Evolutionary conservation across 2,797 vertebrate genomes (phyloP).

Genomic region (Rhinophrynus dorsalis): DNA sequence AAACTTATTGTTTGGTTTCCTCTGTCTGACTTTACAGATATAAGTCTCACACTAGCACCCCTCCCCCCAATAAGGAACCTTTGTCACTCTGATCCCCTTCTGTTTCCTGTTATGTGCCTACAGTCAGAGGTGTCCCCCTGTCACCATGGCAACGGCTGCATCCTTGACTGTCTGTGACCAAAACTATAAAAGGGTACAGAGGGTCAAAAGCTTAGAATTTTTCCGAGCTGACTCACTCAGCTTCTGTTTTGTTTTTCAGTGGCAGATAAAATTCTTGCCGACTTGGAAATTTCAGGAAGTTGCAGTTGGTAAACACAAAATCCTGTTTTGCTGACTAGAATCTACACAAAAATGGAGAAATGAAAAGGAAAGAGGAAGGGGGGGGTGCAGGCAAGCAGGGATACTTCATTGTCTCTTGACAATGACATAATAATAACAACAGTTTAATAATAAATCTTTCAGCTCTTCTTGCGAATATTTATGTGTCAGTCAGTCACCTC

Average conservation of each 20-base stretch:
- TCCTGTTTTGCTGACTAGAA: conserved; percentile 46
- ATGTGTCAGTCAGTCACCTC: neutral
- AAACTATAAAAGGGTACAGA: conserved; percentile 43
- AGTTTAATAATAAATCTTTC: conserved; percentile 19
- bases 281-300: conserved; percentile 44
- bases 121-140: conserved; percentile 20
- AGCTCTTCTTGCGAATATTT: neutral
- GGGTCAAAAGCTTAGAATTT: conserved; percentile 40
- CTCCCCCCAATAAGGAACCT: conserved; percentile 22
- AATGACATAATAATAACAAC: conserved; percentile 40
- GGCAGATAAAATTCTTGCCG: conserved; percentile 39
- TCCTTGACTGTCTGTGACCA: conserved; percentile 45
- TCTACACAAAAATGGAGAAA: conserved; percentile 5
- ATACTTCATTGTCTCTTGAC: conserved; percentile 28
- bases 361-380: conserved; percentile 13
- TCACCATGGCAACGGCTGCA: conserved; percentile 33
- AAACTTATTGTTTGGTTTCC: conserved; percentile 33
- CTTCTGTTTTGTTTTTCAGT: conserved; percentile 41
- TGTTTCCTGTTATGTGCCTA: conserved; percentile 47
- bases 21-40: conserved; percentile 36
- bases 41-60: conserved; percentile 21
- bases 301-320: conserved; percentile 44
- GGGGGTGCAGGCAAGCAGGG: neutral
- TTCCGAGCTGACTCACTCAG: conserved; percentile 39
- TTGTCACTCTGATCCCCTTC: conserved; percentile 47